These are phyloP conservation scores for Deilephila elpenor DNA, from an alignment of 2,888 invertebrate species.

Conservation along the genomic window DNA sequence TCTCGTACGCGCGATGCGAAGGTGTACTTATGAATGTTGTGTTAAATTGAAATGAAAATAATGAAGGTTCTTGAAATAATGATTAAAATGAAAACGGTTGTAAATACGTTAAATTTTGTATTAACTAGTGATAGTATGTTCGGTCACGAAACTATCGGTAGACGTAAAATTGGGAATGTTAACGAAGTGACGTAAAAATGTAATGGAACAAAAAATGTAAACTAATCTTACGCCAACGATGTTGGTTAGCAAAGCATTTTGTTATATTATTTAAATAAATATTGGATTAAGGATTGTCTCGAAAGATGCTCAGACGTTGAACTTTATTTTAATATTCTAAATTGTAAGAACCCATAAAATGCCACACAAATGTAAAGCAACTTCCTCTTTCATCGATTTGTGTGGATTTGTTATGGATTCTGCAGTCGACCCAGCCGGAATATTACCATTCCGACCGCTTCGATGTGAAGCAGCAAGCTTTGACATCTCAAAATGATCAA, in stretches of 20 bases:
- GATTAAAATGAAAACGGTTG: constrained; percentile 75
- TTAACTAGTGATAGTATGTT: constrained; percentile 83
- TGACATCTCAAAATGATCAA: constrained; percentile 59
- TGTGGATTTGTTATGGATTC: constrained; percentile 77
- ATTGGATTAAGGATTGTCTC: constrained; percentile 49
- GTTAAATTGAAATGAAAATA: constrained; percentile 68
- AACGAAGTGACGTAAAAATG: constrained; percentile 59
- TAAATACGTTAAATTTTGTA: constrained; percentile 86
- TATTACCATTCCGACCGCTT: constrained; percentile 1
- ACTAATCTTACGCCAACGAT: constrained; percentile 63
- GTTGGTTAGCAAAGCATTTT: constrained; percentile 58
- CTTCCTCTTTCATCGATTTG: constrained; percentile 81
- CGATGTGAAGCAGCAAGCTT: constrained; percentile 51
- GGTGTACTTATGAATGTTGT: constrained; percentile 82
- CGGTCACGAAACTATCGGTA: constrained; percentile 74
- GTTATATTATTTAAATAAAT: constrained; percentile 49
- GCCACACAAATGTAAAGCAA: constrained; percentile 78
- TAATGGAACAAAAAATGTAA: constrained; percentile 60
- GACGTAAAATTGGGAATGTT: constrained; percentile 62
- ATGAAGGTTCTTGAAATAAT: constrained; percentile 62
- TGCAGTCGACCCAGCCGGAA: constrained; percentile 30
- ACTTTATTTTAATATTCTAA: constrained; percentile 38
- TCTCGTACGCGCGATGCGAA: constrained; percentile 80
- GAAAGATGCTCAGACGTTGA: constrained; percentile 42
- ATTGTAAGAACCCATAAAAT: constrained; percentile 71